phyloP scores from a whole-genome alignment of 2,797 vertebrate genomes.

The Pteropus rufus region DNA sequence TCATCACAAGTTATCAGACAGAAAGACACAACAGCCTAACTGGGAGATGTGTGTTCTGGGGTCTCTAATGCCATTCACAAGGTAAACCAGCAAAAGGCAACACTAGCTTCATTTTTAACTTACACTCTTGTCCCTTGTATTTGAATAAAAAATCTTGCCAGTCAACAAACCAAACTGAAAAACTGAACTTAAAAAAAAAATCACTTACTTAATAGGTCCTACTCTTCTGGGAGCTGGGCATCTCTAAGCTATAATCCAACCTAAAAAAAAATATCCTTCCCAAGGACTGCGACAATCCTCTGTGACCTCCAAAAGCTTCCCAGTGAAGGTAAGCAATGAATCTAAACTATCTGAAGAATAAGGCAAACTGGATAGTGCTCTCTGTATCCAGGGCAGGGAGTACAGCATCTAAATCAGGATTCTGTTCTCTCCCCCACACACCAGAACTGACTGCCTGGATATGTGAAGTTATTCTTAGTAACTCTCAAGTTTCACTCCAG shows the following conservation, averaged over 20 bases:
- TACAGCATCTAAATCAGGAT: slow-evolving; percentile 52
- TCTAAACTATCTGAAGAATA: slow-evolving; percentile 49
- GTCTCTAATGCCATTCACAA: slow-evolving; percentile 45
- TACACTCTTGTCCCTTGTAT: slow-evolving; percentile 2
- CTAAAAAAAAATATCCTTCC: slow-evolving; percentile 68
- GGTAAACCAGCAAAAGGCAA: slow-evolving; percentile 16
- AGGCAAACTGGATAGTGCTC: slow-evolving; percentile 15
- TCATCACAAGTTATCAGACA: slow-evolving; percentile 34
- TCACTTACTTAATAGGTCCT: slow-evolving; percentile 69
- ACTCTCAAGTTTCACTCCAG: slow-evolving; percentile 83
- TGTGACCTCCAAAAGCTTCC: slow-evolving; percentile 55
- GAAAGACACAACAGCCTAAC: neutral
- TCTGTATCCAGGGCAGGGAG: neutral
- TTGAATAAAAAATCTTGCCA: slow-evolving; percentile 12
- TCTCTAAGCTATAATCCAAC: slow-evolving; percentile 42
- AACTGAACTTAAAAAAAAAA: slow-evolving; percentile 36
- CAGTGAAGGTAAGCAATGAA: slow-evolving; percentile 28
- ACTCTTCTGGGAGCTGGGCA: slow-evolving; percentile 65
- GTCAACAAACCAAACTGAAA: slow-evolving; percentile 50
- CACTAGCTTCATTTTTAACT: slow-evolving; percentile 36
- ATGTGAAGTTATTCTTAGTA: slow-evolving; percentile 85
- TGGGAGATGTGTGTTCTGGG: neutral
- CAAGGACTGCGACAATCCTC: slow-evolving; percentile 41
- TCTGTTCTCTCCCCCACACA: slow-evolving; percentile 57
- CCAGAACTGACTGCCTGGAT: slow-evolving; percentile 78